Percentiles rank a stretch among this genome's conserved stretches.
Conservation (phyloP, 2,113 vertebrate genomes). For the Tenrec ecaudatus region DNA sequence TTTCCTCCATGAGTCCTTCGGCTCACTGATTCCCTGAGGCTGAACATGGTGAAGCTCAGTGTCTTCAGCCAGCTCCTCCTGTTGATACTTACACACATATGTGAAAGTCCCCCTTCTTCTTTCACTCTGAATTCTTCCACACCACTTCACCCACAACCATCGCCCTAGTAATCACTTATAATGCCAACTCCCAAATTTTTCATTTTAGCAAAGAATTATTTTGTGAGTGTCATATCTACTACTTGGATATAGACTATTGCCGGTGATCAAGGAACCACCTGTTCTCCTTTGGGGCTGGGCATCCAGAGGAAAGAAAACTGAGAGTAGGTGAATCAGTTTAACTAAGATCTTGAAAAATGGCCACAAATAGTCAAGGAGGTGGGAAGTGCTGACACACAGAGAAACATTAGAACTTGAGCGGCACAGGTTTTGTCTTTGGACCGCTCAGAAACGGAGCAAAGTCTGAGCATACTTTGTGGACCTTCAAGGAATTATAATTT, state of each 20-base stretch:
- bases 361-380: background rate
- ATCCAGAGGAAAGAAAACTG: background rate
- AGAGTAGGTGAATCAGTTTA: background rate
- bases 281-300: background rate
- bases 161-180: background rate
- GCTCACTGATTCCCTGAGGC: background rate
- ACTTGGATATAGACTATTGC: background rate
- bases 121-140: background rate
- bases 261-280: background rate
- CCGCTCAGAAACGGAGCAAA: background rate
- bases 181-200: background rate
- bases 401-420: background rate
- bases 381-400: background rate
- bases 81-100: background rate
- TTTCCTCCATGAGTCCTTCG: background rate
- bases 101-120: background rate
- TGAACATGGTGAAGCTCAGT: background rate
- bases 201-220: background rate
- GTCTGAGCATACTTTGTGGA: background rate
- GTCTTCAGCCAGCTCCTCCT: conserved; percentile 31
- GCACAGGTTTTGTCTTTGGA: background rate
- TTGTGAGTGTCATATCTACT: background rate
- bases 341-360: background rate
- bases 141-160: background rate
- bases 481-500: background rate